Base-by-base conservation (phyloP, 1,140 invertebrate species). In the Episyrphus balteatus region DNA sequence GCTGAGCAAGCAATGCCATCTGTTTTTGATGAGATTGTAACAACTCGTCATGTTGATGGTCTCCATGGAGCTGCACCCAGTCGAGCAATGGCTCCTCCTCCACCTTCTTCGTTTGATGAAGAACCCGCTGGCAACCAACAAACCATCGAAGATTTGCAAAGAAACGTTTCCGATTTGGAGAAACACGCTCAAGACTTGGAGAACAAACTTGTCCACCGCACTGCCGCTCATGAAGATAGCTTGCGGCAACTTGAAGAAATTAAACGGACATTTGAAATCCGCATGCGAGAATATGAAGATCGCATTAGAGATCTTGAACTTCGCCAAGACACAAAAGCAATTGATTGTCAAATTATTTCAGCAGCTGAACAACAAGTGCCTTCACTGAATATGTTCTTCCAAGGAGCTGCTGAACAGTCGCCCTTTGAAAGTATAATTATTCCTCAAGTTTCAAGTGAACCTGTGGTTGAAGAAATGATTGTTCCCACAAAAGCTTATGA, bases 401-500 rank as follows among this genome's bases (percentile, higher is more conserved):
- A 56, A 5, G 47, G 47, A 8, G 31, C 43, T 33, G 15, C 36
- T 1, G 19, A 31, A 19, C n/a, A 38, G 41, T 40, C 9, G 42
- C 36, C 5, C 1, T 48, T 50, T 21, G 44, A 52, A 15, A 36
- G 18, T 2, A 42, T 62, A 30, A 50, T 56, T 3, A 42, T 61
- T 17, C 44, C 51, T 0, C 59, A 59, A 7, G 10, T 30, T 2
- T 49, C 47, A 19, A 43, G 19, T 7, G 49, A 54, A 19, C 67
- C 70, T 11, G 64, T 73, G 8, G 58, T 57, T 9, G 74, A 76
- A 57, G 67, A 69, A 31, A 18, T 62, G 0, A 74, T 79, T 32
- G 58, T 69, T 49, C 66, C 74, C 33, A 73, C 76, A 57, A 73
- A 70, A 50, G 66, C 75, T 1, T 78, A 76, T 52, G 30, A 73